These are phyloP conservation scores for Papilio aristodemus DNA, from an alignment of 1,140 invertebrate genomes.

Conservation along the genomic window DNA sequence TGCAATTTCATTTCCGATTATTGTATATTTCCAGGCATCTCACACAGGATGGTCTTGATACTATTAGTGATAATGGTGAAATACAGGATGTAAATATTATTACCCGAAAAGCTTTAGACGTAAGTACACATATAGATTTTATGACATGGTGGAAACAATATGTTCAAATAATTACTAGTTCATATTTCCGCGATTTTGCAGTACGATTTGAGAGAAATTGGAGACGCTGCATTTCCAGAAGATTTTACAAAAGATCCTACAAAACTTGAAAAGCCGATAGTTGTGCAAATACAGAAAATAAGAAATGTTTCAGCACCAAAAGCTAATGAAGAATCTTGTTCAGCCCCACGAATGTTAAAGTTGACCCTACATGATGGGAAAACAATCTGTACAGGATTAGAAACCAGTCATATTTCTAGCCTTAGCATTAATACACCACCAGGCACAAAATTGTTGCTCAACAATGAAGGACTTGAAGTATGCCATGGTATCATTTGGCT, in stretches of 20 bases:
- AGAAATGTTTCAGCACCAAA: conserved; percentile 94
- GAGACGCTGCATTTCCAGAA: conserved; percentile 81
- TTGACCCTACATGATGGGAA: conserved; percentile 92
- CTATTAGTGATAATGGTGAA: conserved; percentile 84
- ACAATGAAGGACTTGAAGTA: conserved; percentile 79
- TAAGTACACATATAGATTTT: conserved; percentile 78
- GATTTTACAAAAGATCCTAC: conserved; percentile 83
- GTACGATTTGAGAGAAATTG: conserved; percentile 90
- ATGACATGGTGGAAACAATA: conserved; percentile 30
- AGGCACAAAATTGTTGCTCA: conserved; percentile 86
- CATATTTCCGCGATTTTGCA: conserved; percentile 74
- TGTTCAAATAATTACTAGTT: conserved; percentile 24
- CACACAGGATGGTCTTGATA: conserved; percentile 84
- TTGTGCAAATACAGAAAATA: conserved; percentile 93
- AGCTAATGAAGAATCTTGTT: conserved; percentile 91
- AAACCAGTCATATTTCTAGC: conserved; percentile 84
- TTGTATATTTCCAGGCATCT: conserved; percentile 83
- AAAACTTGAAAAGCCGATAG: conserved; percentile 85
- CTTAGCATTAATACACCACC: conserved; percentile 88
- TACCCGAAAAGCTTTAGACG: conserved; percentile 86
- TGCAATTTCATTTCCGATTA: conserved; percentile 42
- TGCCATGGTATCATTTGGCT: conserved; percentile 88
- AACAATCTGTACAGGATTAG: conserved; percentile 87
- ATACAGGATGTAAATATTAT: conserved; percentile 83
- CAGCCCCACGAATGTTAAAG: conserved; percentile 90